phyloP scores from a whole-genome alignment of 1,140 invertebrate species.

The Pseudomyrmex cubaensis region DNA sequence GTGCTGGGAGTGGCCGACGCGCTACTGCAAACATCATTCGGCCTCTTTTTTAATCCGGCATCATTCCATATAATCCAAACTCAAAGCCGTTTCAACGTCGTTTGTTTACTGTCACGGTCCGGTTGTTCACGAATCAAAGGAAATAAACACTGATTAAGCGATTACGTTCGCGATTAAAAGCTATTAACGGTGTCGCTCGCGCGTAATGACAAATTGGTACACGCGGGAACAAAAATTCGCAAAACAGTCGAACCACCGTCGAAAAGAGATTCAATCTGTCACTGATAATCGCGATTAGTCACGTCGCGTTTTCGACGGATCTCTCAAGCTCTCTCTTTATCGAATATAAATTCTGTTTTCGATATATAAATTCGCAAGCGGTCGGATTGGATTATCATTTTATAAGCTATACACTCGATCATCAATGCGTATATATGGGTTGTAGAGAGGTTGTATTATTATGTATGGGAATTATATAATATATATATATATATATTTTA shows the following conservation, averaged over 20 bases:
- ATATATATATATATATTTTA: conserved; percentile 35
- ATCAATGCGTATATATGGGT: neutral
- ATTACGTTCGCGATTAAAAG: conserved; percentile 39
- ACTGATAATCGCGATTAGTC: conserved; percentile 17
- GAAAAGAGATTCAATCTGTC: conserved; percentile 6
- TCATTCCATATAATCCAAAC: conserved; percentile 33
- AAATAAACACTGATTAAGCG: conserved; percentile 39
- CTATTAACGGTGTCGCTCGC: conserved; percentile 8
- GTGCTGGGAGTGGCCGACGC: neutral
- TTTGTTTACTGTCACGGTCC: neutral
- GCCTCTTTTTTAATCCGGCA: conserved; percentile 31
- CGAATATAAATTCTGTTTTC: conserved; percentile 41
- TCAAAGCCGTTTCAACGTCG: conserved; percentile 3
- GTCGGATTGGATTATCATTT: conserved; percentile 47
- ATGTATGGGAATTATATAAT: conserved; percentile 28
- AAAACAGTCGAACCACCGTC: neutral
- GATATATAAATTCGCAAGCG: conserved; percentile 63
- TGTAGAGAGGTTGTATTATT: neutral
- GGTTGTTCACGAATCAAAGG: conserved; percentile 33
- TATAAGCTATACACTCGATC: conserved; percentile 15
- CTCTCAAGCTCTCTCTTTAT: neutral
- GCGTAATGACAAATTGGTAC: conserved; percentile 42
- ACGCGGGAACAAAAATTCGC: conserved; percentile 6
- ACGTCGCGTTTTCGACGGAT: neutral
- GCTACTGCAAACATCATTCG: conserved; percentile 12